These are phyloP conservation scores for Acleris cristana DNA, from an alignment of 2,888 invertebrate species.

Conservation along the genomic window DNA sequence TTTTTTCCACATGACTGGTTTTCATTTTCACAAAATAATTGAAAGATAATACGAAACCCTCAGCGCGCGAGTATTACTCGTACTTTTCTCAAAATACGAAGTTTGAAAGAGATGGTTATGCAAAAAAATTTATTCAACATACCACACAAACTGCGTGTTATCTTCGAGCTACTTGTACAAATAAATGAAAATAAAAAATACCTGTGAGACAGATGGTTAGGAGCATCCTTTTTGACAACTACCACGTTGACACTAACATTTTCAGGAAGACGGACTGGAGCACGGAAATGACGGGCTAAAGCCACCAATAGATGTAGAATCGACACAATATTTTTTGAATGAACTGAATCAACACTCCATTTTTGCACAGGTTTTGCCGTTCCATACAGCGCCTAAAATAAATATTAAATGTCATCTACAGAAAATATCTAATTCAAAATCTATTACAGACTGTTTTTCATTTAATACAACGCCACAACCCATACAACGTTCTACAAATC, in stretches of 20 bases:
- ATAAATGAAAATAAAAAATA: constrained; percentile 44
- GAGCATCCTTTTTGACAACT: constrained; percentile 92
- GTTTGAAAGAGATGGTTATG: too few species aligned
- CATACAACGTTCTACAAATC: too few species aligned
- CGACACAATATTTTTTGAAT: constrained; percentile 97
- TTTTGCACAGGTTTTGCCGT: constrained; percentile 91
- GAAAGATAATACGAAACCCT: too few species aligned
- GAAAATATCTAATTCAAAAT: neutral
- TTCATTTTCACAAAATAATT: too few species aligned
- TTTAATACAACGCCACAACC: too few species aligned
- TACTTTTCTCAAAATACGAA: too few species aligned
- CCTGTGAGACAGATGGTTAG: constrained; percentile 86
- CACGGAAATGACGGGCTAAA: constrained; percentile 96
- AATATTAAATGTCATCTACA: neutral
- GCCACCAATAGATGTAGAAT: constrained; percentile 97
- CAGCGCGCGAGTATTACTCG: too few species aligned
- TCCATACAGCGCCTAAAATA: constrained; percentile 86
- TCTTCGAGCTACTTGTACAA: too few species aligned
- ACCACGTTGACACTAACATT: constrained; percentile 97
- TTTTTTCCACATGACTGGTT: too few species aligned
- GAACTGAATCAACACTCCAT: constrained; percentile 98
- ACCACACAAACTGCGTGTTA: too few species aligned
- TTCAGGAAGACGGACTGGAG: constrained; percentile 97
- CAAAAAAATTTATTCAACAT: too few species aligned
- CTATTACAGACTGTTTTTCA: too few species aligned